Evolutionary conservation across 2,797 vertebrate species (phyloP).

Genomic region (Xiphorhynchus erythropygius): DNA sequence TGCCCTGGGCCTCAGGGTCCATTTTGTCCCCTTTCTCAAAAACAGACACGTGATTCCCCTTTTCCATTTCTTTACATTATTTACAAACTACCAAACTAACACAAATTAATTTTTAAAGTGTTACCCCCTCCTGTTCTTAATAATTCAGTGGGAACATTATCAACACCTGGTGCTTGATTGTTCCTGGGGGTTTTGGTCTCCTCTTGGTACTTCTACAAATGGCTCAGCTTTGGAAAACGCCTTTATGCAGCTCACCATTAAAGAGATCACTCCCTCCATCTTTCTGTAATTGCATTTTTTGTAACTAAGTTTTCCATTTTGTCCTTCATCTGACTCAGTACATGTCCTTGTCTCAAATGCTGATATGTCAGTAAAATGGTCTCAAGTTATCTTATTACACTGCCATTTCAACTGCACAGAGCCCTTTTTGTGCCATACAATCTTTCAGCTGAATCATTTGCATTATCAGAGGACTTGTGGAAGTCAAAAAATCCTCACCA

Average conservation of each 20-base stretch:
- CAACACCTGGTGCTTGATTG: background rate
- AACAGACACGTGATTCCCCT: background rate
- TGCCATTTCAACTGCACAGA: background rate
- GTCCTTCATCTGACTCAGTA: background rate
- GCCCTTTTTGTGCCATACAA: background rate
- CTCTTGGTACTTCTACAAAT: background rate
- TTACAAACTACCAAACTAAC: background rate
- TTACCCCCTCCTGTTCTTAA: background rate
- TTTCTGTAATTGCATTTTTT: background rate
- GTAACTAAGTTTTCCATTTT: background rate
- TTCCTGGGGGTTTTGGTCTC: background rate
- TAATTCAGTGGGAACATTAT: constrained; percentile 2
- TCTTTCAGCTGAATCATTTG: background rate
- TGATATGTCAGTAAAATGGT: background rate
- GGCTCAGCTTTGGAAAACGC: background rate
- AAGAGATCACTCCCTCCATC: background rate
- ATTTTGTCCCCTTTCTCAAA: background rate
- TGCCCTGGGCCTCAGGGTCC: background rate
- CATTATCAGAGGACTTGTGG: background rate
- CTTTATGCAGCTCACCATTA: background rate
- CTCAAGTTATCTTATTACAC: background rate
- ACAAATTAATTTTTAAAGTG: background rate
- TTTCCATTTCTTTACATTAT: background rate
- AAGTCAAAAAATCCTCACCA: background rate
- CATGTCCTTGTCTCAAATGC: background rate